These are phyloP conservation scores for Picus viridis DNA, from an alignment of 2,797 vertebrate species.

Conservation along the genomic window DNA sequence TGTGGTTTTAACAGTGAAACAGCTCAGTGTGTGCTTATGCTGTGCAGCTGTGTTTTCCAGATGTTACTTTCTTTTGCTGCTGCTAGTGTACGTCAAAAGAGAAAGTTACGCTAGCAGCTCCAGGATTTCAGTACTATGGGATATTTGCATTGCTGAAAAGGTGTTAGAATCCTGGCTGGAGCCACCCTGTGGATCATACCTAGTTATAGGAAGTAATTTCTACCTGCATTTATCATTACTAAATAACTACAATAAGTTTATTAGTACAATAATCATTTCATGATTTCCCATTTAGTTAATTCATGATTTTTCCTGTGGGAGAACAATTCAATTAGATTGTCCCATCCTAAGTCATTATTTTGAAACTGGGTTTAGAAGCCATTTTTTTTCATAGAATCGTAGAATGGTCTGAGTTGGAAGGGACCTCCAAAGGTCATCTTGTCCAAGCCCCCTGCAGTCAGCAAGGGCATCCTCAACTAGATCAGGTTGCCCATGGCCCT, in stretches of 20 bases:
- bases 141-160: conserved; percentile 61
- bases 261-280: conserved; percentile 6
- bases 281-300: background rate
- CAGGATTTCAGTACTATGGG: conserved; percentile 52
- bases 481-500: too few species aligned
- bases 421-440: too few species aligned
- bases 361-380: background rate
- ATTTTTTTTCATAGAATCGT: background rate
- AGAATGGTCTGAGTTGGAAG: too few species aligned
- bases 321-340: background rate
- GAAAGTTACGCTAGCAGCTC: conserved; percentile 37
- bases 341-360: background rate
- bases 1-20: conserved; percentile 74
- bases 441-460: too few species aligned
- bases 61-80: conserved; percentile 68
- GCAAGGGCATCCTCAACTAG: too few species aligned
- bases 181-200: conserved; percentile 49
- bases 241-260: background rate
- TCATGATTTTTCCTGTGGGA: background rate
- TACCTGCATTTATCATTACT: conserved; percentile 42
- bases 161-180: conserved; percentile 59
- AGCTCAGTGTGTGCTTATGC: conserved; percentile 62
- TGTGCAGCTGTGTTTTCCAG: conserved; percentile 73
- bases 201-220: conserved; percentile 53
- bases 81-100: conserved; percentile 38